Evolutionary conservation across 2,113 vertebrate genomes (phyloP).

Genomic region (Sitta europaea): DNA sequence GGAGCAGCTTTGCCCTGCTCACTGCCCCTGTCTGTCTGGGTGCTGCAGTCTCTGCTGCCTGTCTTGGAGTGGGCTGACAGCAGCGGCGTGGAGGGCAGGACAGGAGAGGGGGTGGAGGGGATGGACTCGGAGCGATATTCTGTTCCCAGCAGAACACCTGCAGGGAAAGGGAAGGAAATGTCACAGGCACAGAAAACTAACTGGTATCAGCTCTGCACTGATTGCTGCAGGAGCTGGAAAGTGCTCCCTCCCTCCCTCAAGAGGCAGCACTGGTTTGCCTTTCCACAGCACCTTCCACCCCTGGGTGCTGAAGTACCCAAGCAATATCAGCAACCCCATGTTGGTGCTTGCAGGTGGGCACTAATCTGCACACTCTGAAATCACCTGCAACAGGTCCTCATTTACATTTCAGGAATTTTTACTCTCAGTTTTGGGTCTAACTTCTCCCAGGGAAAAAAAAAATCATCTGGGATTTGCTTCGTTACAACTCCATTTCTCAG

Average conservation of each 20-base stretch:
- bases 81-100: constrained; percentile 86
- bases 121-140: constrained; percentile 90
- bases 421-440: neutral
- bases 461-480: neutral
- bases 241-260: rapidly evolving
- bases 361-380: neutral
- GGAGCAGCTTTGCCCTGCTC: constrained; percentile 77
- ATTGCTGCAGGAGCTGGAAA: neutral
- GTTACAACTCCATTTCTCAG: neutral
- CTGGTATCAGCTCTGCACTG: neutral
- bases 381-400: neutral
- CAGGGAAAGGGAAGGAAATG: neutral
- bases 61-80: constrained; percentile 90
- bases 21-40: constrained; percentile 86
- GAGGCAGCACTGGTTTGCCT: neutral
- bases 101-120: constrained; percentile 90
- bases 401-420: neutral
- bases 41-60: constrained; percentile 93
- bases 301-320: neutral
- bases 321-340: neutral
- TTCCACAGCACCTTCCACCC: neutral
- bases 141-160: constrained; percentile 90
- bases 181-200: neutral
- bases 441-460: neutral
- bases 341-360: neutral